Base-by-base conservation (phyloP, 1,140 invertebrate species). In the Trachelipus rathkii region DNA sequence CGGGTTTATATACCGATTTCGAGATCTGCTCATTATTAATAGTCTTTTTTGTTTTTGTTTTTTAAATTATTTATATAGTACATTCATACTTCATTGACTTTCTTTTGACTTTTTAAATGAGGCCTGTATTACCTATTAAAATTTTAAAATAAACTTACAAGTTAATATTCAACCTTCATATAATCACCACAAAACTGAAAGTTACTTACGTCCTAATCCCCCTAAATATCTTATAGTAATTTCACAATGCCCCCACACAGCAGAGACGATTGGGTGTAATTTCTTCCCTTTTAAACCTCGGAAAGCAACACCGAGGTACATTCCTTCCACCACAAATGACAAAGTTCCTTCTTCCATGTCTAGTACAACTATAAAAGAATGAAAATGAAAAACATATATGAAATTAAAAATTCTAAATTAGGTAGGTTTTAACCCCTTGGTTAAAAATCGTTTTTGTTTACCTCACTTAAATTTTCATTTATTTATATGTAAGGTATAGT, bases 301-400 rank as follows among this genome's bases (percentile, higher is more conserved):
- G 87, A 99, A 99, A 77, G 97, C 97, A 82, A 98, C 92, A 74
- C 97, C 97, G 71, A 99, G 89, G 87, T 98, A 99, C 87, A 97
- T 94, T 81, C 95, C 95, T 85, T 99, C 96, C 10, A 98, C 96
- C 81, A 98, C 94, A 88, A 98, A 99, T 83, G 95, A 93, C 84
- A 99, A 88, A 72, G 96, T 98, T 78, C 97, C 97, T 87, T 99
- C 97, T 87, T 99, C 97, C 97, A 99, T 99, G 86, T 99, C 97
- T 81, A 99, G 88, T 77, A 99, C 95, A 82, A 98, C 95, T 90
- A 85, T 15, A 84, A 86, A 72, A 66, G 10, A 70, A 74, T 74
- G 13, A 43, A 15, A 13, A n/a, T 43, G 3, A 66, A n/a, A 44
- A 8, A 50, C 44, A 24, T 5, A 73, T 24, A 71, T 9, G 46